Base-by-base conservation (phyloP, 2,888 invertebrate species). In the Clunio marinus region DNA sequence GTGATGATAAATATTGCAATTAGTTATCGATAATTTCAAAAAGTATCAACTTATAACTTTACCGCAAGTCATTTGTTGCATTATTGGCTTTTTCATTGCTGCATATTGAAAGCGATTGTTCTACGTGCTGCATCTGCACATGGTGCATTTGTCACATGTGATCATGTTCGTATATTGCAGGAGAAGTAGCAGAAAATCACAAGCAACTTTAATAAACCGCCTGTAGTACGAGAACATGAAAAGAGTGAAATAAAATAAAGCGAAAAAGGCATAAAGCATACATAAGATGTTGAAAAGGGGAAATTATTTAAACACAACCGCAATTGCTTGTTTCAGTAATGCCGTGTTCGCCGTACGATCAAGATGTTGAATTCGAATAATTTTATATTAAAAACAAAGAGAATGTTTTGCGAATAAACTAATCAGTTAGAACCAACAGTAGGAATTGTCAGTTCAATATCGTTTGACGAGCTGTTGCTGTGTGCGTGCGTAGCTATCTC, bases 81-180 rank as follows among this genome's bases (percentile, higher is more conserved):
- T 57, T 25, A 57, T 24, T 57, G 51, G 22, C 51, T 22, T 51
- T 51, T n/a, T 22, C 51, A 22, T 15, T 5, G 41, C 15, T 41
- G 41, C 32, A 24, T 17, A 3, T 17, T 17, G 2, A 4, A 17
- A 51, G 2, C 17, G 51, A 27, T 27, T 57, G 27, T 25, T 27
- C 3, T 27, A 17, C 24, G 55, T 7, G n/a, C n/a, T n/a, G n/a
- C n/a, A n/a, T n/a, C n/a, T n/a, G n/a, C 7, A 17, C 3, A 17
- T 22, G 17, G 27, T 58, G 28, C 58, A 27, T 58, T 58, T 58
- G 58, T 58, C 58, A 58, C 28, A 58, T 27, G 58, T 58, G 58
- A 58, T 58, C 28, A 55, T 55, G 55, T 22, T 55, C n/a, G n/a
- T n/a, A n/a, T n/a, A n/a, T n/a, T n/a, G n/a, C n/a, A n/a, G n/a